Evolutionary conservation across 2,113 vertebrate genomes (phyloP).

Genomic region (Sula dactylatra): DNA sequence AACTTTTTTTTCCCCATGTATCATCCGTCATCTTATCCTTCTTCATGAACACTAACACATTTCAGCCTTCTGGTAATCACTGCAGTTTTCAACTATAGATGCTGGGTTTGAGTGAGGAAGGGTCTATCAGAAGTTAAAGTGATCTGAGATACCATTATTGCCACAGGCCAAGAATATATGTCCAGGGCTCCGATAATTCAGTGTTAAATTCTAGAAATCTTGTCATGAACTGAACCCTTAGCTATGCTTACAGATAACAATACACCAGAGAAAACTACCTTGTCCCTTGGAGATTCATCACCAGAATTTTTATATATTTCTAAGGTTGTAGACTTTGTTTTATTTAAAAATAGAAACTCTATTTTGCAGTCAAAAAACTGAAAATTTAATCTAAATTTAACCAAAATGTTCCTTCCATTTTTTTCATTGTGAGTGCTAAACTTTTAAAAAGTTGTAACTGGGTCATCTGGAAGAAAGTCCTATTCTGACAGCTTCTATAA

Average conservation of each 20-base stretch:
- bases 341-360: neutral
- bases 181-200: neutral
- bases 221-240: neutral
- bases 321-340: neutral
- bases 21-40: neutral
- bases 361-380: neutral
- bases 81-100: neutral
- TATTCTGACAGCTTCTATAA: neutral
- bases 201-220: neutral
- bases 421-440: neutral
- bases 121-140: neutral
- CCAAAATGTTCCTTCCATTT: neutral
- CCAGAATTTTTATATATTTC: neutral
- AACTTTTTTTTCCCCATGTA: accelerated
- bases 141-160: neutral
- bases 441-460: neutral
- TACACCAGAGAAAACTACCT: neutral
- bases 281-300: neutral
- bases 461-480: neutral
- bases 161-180: neutral
- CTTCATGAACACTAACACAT: neutral
- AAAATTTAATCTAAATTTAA: neutral
- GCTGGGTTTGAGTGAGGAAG: neutral
- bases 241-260: neutral
- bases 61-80: neutral